A percentile compares a stretch with the other conserved stretches of the same genome.
These are phyloP conservation scores for Formica selysi DNA, from an alignment of 1,140 invertebrate species.

Conservation along the genomic window DNA sequence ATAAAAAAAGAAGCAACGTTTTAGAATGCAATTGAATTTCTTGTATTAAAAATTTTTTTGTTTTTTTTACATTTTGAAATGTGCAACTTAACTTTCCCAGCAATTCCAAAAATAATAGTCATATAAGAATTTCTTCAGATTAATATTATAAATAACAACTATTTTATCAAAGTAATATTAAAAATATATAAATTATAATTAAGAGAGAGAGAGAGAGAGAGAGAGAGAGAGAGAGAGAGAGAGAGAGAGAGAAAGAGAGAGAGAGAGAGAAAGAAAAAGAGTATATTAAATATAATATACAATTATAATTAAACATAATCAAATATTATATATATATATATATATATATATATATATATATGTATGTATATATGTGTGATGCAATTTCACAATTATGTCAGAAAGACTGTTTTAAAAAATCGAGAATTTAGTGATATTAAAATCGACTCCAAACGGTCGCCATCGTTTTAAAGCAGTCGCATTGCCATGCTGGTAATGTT, in stretches of 20 bases:
- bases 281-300: neutral
- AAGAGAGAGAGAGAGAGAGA: too few relatives aligned
- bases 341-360: neutral
- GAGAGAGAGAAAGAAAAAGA: too few relatives aligned
- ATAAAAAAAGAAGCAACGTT: neutral
- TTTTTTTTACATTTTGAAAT: neutral
- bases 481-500: conserved; percentile 80
- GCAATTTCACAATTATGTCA: neutral
- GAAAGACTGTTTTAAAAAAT: conserved; percentile 27
- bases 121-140: neutral
- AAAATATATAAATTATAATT: conserved; percentile 8
- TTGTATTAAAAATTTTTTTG: neutral
- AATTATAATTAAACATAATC: conserved; percentile 1
- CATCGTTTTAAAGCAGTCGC: conserved; percentile 35
- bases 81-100: neutral
- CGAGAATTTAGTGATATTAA: neutral
- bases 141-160: neutral
- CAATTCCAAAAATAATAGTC: neutral
- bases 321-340: neutral
- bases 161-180: neutral
- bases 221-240: neutral
- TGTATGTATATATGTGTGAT: neutral
- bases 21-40: conserved; percentile 9
- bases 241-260: too few relatives aligned
- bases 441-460: conserved; percentile 53